Evolutionary conservation across 2,888 invertebrate genomes (phyloP).

Genomic region (Lasioglossum villosulum): DNA sequence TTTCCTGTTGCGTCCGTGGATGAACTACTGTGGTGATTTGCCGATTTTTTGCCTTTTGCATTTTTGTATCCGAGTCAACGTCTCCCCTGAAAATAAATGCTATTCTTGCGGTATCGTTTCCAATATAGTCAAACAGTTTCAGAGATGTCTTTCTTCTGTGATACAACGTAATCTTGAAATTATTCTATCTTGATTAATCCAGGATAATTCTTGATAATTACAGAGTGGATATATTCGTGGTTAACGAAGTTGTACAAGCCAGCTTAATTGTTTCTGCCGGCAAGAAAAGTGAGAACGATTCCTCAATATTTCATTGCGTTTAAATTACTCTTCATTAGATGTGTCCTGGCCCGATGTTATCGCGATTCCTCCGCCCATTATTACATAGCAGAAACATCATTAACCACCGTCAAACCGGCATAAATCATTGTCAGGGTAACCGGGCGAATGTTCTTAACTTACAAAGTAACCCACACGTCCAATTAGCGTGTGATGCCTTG

Average conservation of each 20-base stretch:
- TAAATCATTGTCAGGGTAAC: slow-evolving; percentile 12
- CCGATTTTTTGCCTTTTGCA: slow-evolving; percentile 3
- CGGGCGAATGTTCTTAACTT: slow-evolving; percentile 11
- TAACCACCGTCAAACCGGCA: slow-evolving; percentile 23
- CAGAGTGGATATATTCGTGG: neutral
- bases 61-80: neutral
- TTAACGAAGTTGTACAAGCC: neutral
- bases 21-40: slow-evolving; percentile 24
- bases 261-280: slow-evolving; percentile 5
- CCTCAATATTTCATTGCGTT: slow-evolving; percentile 2
- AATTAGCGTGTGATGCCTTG: slow-evolving; percentile 50
- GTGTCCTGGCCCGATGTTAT: slow-evolving; percentile 9
- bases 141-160: neutral
- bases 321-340: neutral
- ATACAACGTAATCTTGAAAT: neutral
- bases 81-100: neutral
- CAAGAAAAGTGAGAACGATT: slow-evolving; percentile 1
- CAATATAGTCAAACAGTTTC: neutral
- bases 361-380: neutral
- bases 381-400: slow-evolving; percentile 28
- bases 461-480: slow-evolving; percentile 7
- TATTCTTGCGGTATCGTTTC: neutral
- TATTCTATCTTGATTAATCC: neutral
- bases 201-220: neutral
- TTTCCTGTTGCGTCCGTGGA: slow-evolving; percentile 48